These are phyloP conservation scores for Hypothenemus hampei DNA, from an alignment of 1,140 invertebrate genomes.

Conservation along the genomic window DNA sequence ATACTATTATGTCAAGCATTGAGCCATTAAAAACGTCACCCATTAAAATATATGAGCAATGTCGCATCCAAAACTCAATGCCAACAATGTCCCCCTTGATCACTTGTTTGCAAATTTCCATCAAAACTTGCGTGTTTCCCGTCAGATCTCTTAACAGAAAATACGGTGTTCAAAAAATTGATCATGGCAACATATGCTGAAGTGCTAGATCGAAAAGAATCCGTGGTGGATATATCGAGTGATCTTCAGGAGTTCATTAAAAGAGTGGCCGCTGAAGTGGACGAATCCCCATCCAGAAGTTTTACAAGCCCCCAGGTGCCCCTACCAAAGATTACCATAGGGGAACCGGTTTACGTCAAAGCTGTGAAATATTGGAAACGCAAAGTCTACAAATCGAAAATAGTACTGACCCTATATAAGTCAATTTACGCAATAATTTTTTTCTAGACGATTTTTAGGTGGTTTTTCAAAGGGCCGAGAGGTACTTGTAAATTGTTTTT, in stretches of 20 bases:
- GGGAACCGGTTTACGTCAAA: slow-evolving; percentile 38
- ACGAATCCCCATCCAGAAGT: neutral
- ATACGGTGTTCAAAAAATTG: neutral
- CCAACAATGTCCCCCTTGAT: slow-evolving; percentile 10
- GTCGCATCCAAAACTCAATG: neutral
- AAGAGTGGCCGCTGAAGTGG: slow-evolving; percentile 17
- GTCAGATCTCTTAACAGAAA: neutral
- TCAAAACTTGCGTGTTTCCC: neutral
- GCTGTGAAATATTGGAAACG: slow-evolving; percentile 43
- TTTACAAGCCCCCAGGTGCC: slow-evolving; percentile 10
- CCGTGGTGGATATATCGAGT: slow-evolving; percentile 15
- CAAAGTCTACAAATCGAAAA: slow-evolving; percentile 42
- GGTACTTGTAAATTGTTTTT: slow-evolving; percentile 20
- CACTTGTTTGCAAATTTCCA: slow-evolving; percentile 13
- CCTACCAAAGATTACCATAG: slow-evolving; percentile 32
- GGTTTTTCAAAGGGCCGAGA: slow-evolving; percentile 13
- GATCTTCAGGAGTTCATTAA: slow-evolving; percentile 26
- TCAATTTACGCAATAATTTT: slow-evolving; percentile 12
- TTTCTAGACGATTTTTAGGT: slow-evolving; percentile 15
- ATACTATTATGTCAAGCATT: neutral
- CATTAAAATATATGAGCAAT: slow-evolving; percentile 13
- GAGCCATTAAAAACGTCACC: slow-evolving; percentile 1
- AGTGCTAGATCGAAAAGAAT: slow-evolving; percentile 6
- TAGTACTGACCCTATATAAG: slow-evolving; percentile 36
- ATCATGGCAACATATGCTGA: slow-evolving; percentile 17